Base-by-base conservation (phyloP, 2,797 vertebrate species). In the Catostomus latipinnis region DNA sequence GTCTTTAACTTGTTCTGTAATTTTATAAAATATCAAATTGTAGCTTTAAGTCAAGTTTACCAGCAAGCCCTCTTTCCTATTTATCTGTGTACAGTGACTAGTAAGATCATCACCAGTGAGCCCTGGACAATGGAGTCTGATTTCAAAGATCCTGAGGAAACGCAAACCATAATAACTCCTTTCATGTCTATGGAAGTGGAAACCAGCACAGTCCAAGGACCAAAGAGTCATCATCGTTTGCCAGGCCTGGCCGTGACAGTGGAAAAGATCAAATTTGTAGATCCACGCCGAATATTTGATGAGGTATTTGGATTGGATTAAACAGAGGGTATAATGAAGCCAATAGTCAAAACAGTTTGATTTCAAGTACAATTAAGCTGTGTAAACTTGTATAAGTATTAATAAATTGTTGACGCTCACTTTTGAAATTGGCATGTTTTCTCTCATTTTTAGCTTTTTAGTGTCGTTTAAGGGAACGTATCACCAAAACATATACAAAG, bases 221-320 rank as follows among this genome's bases (percentile, higher is more conserved):
- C 53, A 48, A 34, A 34, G 34, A 34, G 34, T 34, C 81, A 14
- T 9, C 9, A 10, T 50, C 16, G 57, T 66, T 16, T 65, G 16
- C 8, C 77, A 6, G 69, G 9, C 45, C 5, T 10, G 0, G 8
- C 50, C 49, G 12, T 34, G 46, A 52, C 12, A 16, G 45, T 53
- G 16, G 14, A 16, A 22, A n/a, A 9, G 0, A 6, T 49, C 5
- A 9, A 11, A 13, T n/a, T 18, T 7, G 5, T 14, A 0, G 80
- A 86, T 22, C 71, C 63, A 9, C 68, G 7, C 45, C 18, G 63
- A 71, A 56, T 57, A 6, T 86, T 86, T 52, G 82, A 82, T 56
- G 82, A 86, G 16, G 74, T 86, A 67, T 86, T 86, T 72, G 85
- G 85, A 61, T 52, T 84, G 67, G 22, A 45, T 70, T 76, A 57